Conservation (phyloP, 2,888 invertebrate species). For the Netelia virgata region DNA sequence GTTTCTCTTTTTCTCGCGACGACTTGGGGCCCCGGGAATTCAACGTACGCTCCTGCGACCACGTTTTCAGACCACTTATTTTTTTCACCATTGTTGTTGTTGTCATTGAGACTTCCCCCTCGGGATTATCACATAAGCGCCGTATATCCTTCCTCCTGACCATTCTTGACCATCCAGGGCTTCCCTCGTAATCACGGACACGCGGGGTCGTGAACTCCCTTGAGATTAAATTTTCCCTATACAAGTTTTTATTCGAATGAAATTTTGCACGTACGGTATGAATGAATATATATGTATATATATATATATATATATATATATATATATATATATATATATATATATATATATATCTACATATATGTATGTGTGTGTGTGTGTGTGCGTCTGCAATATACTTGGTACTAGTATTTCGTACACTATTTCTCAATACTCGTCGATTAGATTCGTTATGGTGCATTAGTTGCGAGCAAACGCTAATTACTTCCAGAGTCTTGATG, state of each 20-base stretch:
- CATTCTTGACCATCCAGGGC: background rate
- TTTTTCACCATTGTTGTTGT: constrained; percentile 31
- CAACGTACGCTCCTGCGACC: constrained; percentile 60
- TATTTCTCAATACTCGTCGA: background rate
- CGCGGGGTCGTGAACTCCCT: background rate
- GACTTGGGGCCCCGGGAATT: constrained; percentile 22
- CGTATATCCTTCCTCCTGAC: background rate
- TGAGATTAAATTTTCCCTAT: background rate
- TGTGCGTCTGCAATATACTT: background rate
- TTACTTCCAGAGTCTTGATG: constrained; percentile 40
- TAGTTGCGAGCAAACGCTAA: constrained; percentile 21
- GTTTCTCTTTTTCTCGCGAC: background rate
- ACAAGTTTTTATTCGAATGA: background rate
- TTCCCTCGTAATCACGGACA: background rate
- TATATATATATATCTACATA: too few species aligned
- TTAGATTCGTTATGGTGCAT: constrained; percentile 10
- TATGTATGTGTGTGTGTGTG: background rate
- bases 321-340: too few species aligned
- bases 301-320: too few species aligned
- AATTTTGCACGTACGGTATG: background rate
- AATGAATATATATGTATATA: background rate
- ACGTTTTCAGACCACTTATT: constrained; percentile 53
- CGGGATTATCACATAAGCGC: constrained; percentile 36
- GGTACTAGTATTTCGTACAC: background rate
- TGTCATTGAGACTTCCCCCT: constrained; percentile 35